Evolutionary conservation across 2,888 invertebrate species (phyloP), one percentile per base, ranked within the genome.

Genomic region (Pristionchus exspectatus): DNA sequence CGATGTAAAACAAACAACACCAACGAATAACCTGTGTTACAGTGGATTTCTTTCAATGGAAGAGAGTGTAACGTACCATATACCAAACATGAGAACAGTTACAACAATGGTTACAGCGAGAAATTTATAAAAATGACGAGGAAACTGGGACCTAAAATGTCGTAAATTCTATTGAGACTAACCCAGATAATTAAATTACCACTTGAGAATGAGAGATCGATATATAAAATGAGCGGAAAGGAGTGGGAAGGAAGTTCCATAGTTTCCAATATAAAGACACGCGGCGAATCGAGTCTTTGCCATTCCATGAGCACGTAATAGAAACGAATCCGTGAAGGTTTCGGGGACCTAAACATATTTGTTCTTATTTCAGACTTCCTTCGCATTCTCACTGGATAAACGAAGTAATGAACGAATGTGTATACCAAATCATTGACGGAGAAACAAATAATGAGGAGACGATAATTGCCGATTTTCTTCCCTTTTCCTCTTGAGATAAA

Each of bases 401-500:
- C n/a, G 83, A 83, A 9, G 21, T 83, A 83, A 24, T 83, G 83
- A 2, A 83, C 50, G 24, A 50, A 16, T 27, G 83, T 83, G 54
- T 83, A 83, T 16, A 83, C 24, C 3, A 83, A 16, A 16, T 83
- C 83, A 50, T 83, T 83, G 50, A 83, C 16, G 12, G 83, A 50
- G 27, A 54, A 83, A 83, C 81, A 81, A 9, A 33, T 12, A n/a
- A 81, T 27, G 33, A 81, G 81, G 14, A 30, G 18, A 50, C 83
- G 83, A 83, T 83, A 83, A 24, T 30, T 83, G 10, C 83, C 83
- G 21, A 83, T 38, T 24, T 83, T 50, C 14, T 83, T 83, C 27
- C 83, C 83, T n/a, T n/a, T 44, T 83, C 83, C 27, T 4, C 21
- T 44, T 7, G n/a, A 33, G 14, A 83, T 83, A 1, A 83, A n/a